These are phyloP conservation scores for Cydia amplana DNA, from an alignment of 1,140 invertebrate genomes.

Conservation along the genomic window DNA sequence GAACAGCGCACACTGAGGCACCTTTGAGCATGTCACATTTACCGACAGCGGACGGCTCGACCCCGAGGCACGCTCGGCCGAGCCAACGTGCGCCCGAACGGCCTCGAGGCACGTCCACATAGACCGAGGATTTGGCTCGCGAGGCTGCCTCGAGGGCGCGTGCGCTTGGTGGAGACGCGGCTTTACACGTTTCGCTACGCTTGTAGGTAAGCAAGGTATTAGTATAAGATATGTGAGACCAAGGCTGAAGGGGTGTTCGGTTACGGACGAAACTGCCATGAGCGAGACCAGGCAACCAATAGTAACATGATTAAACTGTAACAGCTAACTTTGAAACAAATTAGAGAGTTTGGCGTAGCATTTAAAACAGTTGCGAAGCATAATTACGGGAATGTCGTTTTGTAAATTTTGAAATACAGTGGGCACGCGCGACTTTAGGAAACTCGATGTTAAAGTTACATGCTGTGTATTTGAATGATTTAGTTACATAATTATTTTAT, in stretches of 20 bases:
- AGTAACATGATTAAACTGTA: conserved; percentile 10
- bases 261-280: conserved; percentile 14
- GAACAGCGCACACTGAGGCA: too few species aligned
- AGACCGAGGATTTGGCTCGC: too few species aligned
- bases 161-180: too few species aligned
- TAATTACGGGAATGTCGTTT: conserved; percentile 8
- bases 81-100: too few species aligned
- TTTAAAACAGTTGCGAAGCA: conserved; percentile 6
- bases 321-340: conserved; percentile 9
- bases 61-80: too few species aligned
- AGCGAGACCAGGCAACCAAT: not conserved
- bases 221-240: conserved; percentile 11
- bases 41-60: too few species aligned
- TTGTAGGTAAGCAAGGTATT: conserved; percentile 2
- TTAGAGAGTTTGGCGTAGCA: conserved; percentile 3
- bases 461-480: not conserved
- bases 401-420: not conserved
- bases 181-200: conserved; percentile 22
- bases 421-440: not conserved
- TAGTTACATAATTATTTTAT: not conserved
- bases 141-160: too few species aligned
- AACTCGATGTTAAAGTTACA: not conserved
- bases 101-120: too few species aligned
- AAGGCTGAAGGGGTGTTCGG: conserved; percentile 26
- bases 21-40: too few species aligned